Base-by-base conservation (phyloP, 2,888 invertebrate species). In the Choristoneura rosaceana region DNA sequence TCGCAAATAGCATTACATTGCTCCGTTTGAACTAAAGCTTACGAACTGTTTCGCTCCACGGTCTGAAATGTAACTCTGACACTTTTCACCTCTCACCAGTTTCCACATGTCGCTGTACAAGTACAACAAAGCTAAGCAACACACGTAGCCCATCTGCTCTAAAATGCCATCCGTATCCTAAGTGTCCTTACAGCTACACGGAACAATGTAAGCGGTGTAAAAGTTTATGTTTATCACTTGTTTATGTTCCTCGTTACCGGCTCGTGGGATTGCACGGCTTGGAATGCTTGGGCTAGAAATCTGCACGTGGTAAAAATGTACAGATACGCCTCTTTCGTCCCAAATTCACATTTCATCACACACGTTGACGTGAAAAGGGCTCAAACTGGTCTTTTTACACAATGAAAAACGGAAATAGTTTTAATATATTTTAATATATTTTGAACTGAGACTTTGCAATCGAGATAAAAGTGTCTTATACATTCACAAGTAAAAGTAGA, bases 161-260 rank as follows among this genome's bases (percentile, higher is more conserved):
- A n/a, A 58, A 58, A 66, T 25, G 15, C 33, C 15, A 15, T n/a
- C 33, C 47, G 34, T 59, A 47, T 47, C n/a, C n/a, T 55, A 55
- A 55, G 55, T 55, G 55, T 55, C 55, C 55, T 25, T 55, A 55
- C 55, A 10, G 25, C 25, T 55, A 55, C 55, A 52, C 9, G 43
- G 69, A 55, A 69, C 69, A 69, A 55, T 69, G 69, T 55, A 55
- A 59, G 43, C 62, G 69, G 17, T 63, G 63, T 69, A 69, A 69
- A 69, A 69, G 62, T 62, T 62, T 33, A 62, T 62, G 69, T 52
- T 62, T 69, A 69, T 69, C 62, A 62, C 69, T 61, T 52, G 69
- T 69, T 69, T 69, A 69, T 17, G 69, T 41, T 12, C 4, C 52
- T 62, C 62, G 69, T 69, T 69, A 62, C 69, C 0, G 38, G 41